Evolutionary conservation across 2,888 invertebrate species (phyloP).

Genomic region (Ophraella communa): DNA sequence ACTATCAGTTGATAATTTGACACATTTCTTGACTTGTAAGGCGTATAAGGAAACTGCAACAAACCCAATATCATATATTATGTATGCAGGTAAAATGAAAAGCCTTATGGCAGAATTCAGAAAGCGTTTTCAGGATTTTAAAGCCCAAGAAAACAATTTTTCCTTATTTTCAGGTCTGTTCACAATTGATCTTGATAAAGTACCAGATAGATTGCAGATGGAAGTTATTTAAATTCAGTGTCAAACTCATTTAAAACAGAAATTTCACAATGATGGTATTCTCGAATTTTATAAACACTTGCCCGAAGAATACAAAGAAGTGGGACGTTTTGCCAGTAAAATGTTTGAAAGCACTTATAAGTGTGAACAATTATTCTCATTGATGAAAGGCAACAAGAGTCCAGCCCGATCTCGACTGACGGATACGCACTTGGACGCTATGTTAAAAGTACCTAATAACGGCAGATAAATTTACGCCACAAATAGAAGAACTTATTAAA

Average conservation of each 20-base stretch:
- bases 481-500: too few species aligned
- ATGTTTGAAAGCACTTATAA: background rate
- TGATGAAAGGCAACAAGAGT: background rate
- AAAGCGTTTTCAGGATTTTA: conserved; percentile 4
- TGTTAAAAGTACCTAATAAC: too few species aligned
- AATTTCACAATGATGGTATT: background rate
- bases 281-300: background rate
- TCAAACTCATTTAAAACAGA: too few species aligned
- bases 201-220: background rate
- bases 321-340: background rate
- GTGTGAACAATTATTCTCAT: background rate
- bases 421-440: too few species aligned
- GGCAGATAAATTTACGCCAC: too few species aligned
- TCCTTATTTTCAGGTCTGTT: background rate
- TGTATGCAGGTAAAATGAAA: background rate
- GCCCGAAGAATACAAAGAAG: background rate
- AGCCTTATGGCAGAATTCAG: too few species aligned
- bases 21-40: background rate
- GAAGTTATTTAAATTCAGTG: background rate
- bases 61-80: background rate
- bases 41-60: background rate
- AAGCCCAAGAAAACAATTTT: background rate
- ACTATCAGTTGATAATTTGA: background rate
- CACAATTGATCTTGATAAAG: background rate
- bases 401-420: background rate